Percentiles rank a stretch among this genome's conserved stretches.
These are phyloP conservation scores for Phengaris arion DNA, from an alignment of 2,888 invertebrate genomes.

Conservation along the genomic window DNA sequence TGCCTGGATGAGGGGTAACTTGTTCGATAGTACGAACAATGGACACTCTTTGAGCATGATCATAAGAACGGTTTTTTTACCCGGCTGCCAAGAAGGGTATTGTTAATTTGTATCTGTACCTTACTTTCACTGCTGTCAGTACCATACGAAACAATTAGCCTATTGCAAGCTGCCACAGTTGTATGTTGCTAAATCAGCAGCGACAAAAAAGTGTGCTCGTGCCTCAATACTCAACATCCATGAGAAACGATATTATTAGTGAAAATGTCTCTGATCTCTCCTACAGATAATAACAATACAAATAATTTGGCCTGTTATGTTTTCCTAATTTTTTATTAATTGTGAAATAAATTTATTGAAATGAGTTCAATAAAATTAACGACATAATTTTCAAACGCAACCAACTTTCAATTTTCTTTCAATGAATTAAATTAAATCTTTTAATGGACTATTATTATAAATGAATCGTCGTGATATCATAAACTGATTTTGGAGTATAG, in stretches of 20 bases:
- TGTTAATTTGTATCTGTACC: too few species aligned
- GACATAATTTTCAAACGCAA: too few species aligned
- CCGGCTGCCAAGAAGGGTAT: too few species aligned
- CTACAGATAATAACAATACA: neutral
- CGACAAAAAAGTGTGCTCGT: conserved; percentile 1
- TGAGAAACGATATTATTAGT: conserved; percentile 8
- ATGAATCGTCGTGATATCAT: too few species aligned
- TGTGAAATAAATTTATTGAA: neutral
- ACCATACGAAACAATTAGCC: conserved; percentile 8
- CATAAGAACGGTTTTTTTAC: too few species aligned
- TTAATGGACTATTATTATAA: too few species aligned
- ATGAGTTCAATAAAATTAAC: neutral
- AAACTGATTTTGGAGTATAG: too few species aligned
- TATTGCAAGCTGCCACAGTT: neutral
- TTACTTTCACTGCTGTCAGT: neutral
- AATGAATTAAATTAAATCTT: too few species aligned
- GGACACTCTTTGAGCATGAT: too few species aligned
- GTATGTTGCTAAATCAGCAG: neutral
- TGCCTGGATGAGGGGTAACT: too few species aligned
- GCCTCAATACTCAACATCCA: neutral
- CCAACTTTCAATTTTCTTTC: too few species aligned
- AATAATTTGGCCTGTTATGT: neutral
- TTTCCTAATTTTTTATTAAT: neutral
- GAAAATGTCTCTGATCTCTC: neutral
- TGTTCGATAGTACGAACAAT: too few species aligned